Base-by-base conservation (phyloP, 2,888 invertebrate species). In the Geotrupes spiniger region DNA sequence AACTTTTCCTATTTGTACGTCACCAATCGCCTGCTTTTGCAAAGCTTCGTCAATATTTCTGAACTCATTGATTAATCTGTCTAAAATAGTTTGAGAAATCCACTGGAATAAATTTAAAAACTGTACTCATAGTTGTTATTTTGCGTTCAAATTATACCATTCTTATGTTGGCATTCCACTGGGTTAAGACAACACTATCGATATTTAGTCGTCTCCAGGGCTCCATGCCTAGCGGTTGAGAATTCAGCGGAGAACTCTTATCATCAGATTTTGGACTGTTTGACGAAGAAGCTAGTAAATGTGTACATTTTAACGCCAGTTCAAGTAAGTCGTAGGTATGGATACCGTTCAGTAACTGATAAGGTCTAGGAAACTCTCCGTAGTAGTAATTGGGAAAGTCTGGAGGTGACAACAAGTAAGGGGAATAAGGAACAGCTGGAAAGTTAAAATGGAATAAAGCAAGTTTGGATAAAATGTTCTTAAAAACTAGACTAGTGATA, bases 61-160 rank as follows among this genome's bases (percentile, higher is more conserved):
- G 61, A 94, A 84, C 76, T 92, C 91, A 38, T 75, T 75, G 16
- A 84, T 83, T 42, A 95, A 73, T 17, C 89, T 82, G 65, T 82
- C 79, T 49, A 94, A 74, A 55, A 95, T 85, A 2, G 92, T 93
- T 60, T 84, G 82, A 49, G 90, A 88, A 56, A 93, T 79, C 93
- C 93, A 94, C 89, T 89, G 71, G 41, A 75, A 63, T 36, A 33
- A 33, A 38, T 29, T 27, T 2, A 17, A 14, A 5, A 38, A 45
- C 12, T n/a, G n/a, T n/a, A n/a, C n/a, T n/a, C n/a, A n/a, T n/a
- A n/a, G n/a, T 2, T 1, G 2, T 4, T 15, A 36, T 29, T 10
- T 9, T 15, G 31, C 9, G 10, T 33, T 42, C 4, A 12, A 31
- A 16, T 11, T 14, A 42, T 69, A 85, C 87, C 76, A 84, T 82